Evolutionary conservation across 2,113 vertebrate genomes (phyloP).

Genomic region (Corapipo altera): DNA sequence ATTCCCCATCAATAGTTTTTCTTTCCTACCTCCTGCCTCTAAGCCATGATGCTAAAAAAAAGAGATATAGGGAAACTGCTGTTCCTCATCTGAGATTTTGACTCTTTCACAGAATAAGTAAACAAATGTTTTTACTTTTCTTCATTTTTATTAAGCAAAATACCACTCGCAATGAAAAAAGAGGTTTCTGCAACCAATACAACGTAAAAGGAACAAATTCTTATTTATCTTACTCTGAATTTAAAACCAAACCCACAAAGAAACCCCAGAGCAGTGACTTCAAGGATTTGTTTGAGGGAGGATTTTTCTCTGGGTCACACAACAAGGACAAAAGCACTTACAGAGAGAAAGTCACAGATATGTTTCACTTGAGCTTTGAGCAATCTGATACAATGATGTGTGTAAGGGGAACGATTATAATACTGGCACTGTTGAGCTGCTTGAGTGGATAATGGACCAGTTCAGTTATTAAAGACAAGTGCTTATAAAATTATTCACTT

Average conservation of each 20-base stretch:
- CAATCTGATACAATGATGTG: not conserved
- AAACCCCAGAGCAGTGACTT: not conserved
- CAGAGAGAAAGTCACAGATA: not conserved
- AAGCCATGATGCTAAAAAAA: not conserved
- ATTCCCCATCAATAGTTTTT: not conserved
- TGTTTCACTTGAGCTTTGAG: not conserved
- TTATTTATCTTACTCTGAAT: not conserved
- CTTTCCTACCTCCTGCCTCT: not conserved
- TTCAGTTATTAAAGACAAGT: conserved; percentile 28
- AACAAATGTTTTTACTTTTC: not conserved
- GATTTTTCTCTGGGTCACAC: not conserved
- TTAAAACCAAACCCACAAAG: not conserved
- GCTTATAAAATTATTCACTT: conserved; percentile 28
- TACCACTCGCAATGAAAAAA: not conserved
- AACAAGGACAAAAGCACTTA: not conserved
- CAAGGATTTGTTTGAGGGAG: not conserved
- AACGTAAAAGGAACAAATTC: not conserved
- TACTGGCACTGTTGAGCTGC: not conserved
- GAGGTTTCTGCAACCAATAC: not conserved
- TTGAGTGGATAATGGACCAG: conserved; percentile 21
- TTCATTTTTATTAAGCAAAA: not conserved
- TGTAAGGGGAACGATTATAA: not conserved
- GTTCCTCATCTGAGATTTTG: not conserved
- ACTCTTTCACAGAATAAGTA: not conserved
- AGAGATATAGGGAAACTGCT: not conserved